Base-by-base conservation (phyloP, 2,888 invertebrate genomes). In the Tromatobia lineatoria region DNA sequence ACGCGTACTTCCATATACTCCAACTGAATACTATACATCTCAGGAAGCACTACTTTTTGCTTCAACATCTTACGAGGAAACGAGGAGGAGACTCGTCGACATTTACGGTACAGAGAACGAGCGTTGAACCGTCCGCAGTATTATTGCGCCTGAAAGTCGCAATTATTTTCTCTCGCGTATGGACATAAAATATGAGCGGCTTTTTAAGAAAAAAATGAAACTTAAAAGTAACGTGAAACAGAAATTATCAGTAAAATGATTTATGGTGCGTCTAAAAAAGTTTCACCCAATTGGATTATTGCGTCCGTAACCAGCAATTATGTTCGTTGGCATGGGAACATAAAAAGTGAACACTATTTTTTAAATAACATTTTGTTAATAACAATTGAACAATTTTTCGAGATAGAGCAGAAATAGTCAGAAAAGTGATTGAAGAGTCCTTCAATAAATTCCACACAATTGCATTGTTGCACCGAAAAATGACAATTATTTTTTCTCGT, bases 21-120 rank as follows among this genome's bases (percentile, higher is more conserved):
- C 20, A 75, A 67, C 15, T 23, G 45, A 45, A 47, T 67, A 47
- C 67, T 67, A 67, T 67, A 67, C 45, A 78, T 82, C 82, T 74
- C 61, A 69, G 82, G 82, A 78, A 78, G 82, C 73, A 52, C 71
- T 66, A 73, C 67, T 82, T 78, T 82, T 78, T 78, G 64, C 78
- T 78, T 73, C 52, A 61, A 34, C 73, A 69, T 78, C 15, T 82
- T 73, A 73, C 82, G 82, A 57, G 77, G 73, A 82, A 82, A 38
- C 25, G 52, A 66, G 82, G 73, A 42, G 59, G 50, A 82, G 59
- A 42, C 73, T 74, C 77, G 67, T 59, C 57, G 52, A 78, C 77
- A 59, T 77, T 78, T 82, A 78, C 67, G 69, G 38, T 77, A 70
- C 73, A 50, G 38, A 64, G 38, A 38, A 64, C 34, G 64, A 64